A percentile compares a stretch with the other conserved stretches of the same genome.
Evolutionary conservation across 1,140 invertebrate genomes (phyloP).

Genomic region (Potamilus streckersoni): DNA sequence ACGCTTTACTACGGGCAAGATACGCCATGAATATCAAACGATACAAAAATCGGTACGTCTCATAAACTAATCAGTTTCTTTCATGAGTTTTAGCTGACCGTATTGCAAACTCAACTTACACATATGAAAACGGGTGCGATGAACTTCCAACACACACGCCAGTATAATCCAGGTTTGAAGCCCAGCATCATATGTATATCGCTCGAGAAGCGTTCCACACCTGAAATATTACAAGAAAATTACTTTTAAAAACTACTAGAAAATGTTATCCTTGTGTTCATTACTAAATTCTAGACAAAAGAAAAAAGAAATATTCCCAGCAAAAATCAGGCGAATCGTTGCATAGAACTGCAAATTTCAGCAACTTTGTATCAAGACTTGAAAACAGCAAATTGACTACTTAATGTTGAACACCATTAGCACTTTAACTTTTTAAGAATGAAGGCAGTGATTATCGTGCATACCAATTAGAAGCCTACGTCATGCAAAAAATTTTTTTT

Average conservation of each 20-base stretch:
- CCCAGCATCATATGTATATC: constrained; percentile 85
- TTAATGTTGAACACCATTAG: too few species aligned
- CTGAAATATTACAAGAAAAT: constrained; percentile 51
- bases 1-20: neutral
- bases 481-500: too few species aligned
- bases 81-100: too few species aligned
- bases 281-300: neutral
- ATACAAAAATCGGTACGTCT: neutral
- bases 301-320: too few species aligned
- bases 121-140: constrained; percentile 78
- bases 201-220: constrained; percentile 75
- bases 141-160: constrained; percentile 83
- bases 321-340: too few species aligned
- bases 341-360: too few species aligned
- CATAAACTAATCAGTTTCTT: neutral
- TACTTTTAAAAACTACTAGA: neutral
- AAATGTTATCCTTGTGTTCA: neutral
- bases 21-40: neutral
- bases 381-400: too few species aligned
- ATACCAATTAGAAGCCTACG: too few species aligned
- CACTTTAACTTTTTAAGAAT: too few species aligned
- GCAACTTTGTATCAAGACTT: too few species aligned
- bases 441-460: too few species aligned
- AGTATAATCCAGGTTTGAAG: constrained; percentile 77
- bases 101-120: constrained; percentile 51